A percentile compares a stretch with the other conserved stretches of the same genome.
Evolutionary conservation across 1,140 invertebrate species (phyloP).

Genomic region (Zaprionus vittiger): DNA sequence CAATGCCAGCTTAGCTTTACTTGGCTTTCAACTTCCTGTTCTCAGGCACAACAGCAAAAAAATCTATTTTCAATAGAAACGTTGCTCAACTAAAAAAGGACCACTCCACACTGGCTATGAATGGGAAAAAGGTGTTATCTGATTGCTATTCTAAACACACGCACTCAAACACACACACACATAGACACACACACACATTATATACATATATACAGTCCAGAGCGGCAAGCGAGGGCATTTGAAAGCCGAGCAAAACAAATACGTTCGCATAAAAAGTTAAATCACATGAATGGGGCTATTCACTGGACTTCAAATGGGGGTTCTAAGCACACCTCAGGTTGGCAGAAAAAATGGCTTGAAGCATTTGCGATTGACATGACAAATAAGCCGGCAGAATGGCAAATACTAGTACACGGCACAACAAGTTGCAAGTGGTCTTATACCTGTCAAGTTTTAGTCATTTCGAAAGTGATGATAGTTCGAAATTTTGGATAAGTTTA

Average conservation of each 20-base stretch:
- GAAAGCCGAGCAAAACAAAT: slow-evolving; percentile 63
- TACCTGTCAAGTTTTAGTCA: not conserved
- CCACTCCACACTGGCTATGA: slow-evolving; percentile 41
- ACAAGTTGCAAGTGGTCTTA: not conserved
- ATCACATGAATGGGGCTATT: slow-evolving; percentile 48
- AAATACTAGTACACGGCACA: not conserved
- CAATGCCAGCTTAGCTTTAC: slow-evolving; percentile 62
- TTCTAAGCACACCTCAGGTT: not conserved
- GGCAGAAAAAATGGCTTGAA: slow-evolving; percentile 17
- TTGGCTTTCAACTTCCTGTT: slow-evolving; percentile 25
- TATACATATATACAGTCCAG: not conserved
- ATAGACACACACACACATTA: not conserved
- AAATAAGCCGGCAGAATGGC: not conserved
- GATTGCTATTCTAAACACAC: slow-evolving; percentile 80
- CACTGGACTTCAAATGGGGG: slow-evolving; percentile 20
- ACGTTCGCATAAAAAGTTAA: slow-evolving; percentile 48
- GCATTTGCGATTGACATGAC: slow-evolving; percentile 17
- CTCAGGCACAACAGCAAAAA: slow-evolving; percentile 53
- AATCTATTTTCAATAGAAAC: slow-evolving; percentile 67
- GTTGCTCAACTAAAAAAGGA: slow-evolving; percentile 26
- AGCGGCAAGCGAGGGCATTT: slow-evolving; percentile 50
- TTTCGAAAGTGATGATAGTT: not conserved
- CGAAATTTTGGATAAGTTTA: slow-evolving; percentile 26
- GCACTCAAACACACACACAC: not conserved
- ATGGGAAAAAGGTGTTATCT: slow-evolving; percentile 74